A percentile compares a stretch with the other conserved stretches of the same genome.
These are phyloP conservation scores for Drosophila cognata DNA, from an alignment of 2,888 invertebrate species.

Conservation along the genomic window DNA sequence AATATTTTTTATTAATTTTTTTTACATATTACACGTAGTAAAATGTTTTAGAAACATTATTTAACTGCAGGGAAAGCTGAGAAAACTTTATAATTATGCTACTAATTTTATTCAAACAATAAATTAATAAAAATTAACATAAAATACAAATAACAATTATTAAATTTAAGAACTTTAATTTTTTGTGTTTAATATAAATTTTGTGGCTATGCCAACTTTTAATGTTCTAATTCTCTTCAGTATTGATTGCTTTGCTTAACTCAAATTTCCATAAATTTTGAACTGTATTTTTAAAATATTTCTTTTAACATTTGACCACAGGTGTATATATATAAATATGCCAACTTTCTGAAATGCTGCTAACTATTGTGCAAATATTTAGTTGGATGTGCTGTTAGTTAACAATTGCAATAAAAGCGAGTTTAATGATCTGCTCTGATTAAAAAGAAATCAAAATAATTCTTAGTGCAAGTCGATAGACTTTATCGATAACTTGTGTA, in stretches of 20 bases:
- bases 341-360: not conserved
- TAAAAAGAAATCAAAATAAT: not conserved
- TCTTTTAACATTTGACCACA: not conserved
- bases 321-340: conserved; percentile 3
- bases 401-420: not conserved
- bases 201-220: not conserved
- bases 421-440: not conserved
- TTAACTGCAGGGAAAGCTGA: not conserved
- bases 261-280: not conserved
- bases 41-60: not conserved
- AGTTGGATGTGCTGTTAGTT: not conserved
- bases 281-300: not conserved
- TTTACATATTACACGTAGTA: not conserved
- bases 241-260: not conserved
- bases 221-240: not conserved
- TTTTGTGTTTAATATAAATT: not conserved
- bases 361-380: conserved; percentile 20
- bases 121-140: not conserved
- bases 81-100: not conserved
- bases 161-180: not conserved
- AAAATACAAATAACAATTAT: not conserved
- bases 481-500: not conserved
- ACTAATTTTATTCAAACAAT: not conserved
- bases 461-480: not conserved
- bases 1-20: not conserved